Base-by-base conservation (phyloP, 2,797 vertebrate genomes). In the Buceros bicornis region DNA sequence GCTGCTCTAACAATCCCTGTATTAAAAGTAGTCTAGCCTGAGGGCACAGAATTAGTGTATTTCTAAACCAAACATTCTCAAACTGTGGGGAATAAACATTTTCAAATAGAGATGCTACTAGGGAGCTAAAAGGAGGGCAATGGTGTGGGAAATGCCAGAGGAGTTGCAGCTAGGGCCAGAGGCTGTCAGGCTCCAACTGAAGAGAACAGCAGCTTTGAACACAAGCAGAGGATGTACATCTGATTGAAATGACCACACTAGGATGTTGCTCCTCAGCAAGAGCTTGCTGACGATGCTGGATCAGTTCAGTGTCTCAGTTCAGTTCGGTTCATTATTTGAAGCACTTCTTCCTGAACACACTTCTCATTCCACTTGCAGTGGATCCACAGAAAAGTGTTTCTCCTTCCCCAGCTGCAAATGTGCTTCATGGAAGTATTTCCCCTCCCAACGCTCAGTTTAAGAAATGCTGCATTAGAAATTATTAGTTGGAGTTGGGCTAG, bases 231-330 rank as follows among this genome's bases (percentile, higher is more conserved):
- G 45, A 69, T 73, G 61, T 14, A 24, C 7, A 6, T 15, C 33
- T n/a, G 21, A 74, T 5, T 60, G 47, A 79, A 69, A 64, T 10
- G 11, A 35, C 13, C 6, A 5, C 57, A 18, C 42, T 12, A 78
- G 11, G 19, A 31, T 31, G 19, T 16, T 60, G n/a, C 28, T 78
- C 13, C 56, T 66, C 53, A 71, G 43, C 67, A 83, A 71, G 53
- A 43, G 24, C 22, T 43, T 0, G 0, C 73, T 57, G 42, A 56
- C 29, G n/a, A 28, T 42, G 43, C 26, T 1, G 0, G 22, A 54
- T 21, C 25, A 26, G 8, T 53, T 72, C 60, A 54, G 31, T 24
- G 48, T 19, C 24, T 48, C 25, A 35, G 89, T 48, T 53, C 35
- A 26, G 31, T 82, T 45, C 33, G 2, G 15, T 24, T 48, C 50